Base-by-base conservation (phyloP, 1,140 invertebrate genomes). In the Drosophila nikananu region DNA sequence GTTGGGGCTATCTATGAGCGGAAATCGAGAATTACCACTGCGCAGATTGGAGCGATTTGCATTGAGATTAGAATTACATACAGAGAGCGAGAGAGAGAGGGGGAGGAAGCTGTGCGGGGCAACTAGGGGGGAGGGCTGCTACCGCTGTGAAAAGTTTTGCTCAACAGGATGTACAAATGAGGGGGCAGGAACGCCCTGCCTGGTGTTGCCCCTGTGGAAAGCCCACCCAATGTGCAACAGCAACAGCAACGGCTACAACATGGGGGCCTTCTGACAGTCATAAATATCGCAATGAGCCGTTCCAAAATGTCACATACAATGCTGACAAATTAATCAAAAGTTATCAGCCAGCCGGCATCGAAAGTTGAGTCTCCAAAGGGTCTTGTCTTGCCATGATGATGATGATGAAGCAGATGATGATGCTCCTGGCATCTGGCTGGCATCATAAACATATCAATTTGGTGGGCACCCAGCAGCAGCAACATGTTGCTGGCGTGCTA, bases 11-110 rank as follows among this genome's bases (percentile, higher is more conserved):
- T 91, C 89, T 91, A 68, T 72, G 73, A 83, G 52, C 90, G 89
- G 89, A 91, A 91, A 91, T 91, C 89, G 90, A 91, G 91, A 92
- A 92, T 91, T 91, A 92, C 90, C 73, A 90, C 66, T 71, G 82
- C 77, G 66, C 89, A 82, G 89, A 91, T 91, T 89, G 72, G 63
- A 89, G 80, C 86, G 76, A 90, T 90, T 90, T 90, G 76, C 86
- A 91, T 90, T 35, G 80, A 86, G 86, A 89, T 89, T 89, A 89
- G 74, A 74, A 30, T 41, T 72, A 39, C 35, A 55, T n/a, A 23
- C 13, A 35, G 66, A 23, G 32, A 35, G 70, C 1, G 8, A 30
- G 27, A 54, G 3, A 2, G 5, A 17, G 19, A 25, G 6, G 15
- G 48, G 27, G 73, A 89, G 84, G 84, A 89, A 81, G 81, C 84